These are phyloP conservation scores for Drosophila glabriapex DNA, from an alignment of 2,888 invertebrate genomes.

Conservation along the genomic window DNA sequence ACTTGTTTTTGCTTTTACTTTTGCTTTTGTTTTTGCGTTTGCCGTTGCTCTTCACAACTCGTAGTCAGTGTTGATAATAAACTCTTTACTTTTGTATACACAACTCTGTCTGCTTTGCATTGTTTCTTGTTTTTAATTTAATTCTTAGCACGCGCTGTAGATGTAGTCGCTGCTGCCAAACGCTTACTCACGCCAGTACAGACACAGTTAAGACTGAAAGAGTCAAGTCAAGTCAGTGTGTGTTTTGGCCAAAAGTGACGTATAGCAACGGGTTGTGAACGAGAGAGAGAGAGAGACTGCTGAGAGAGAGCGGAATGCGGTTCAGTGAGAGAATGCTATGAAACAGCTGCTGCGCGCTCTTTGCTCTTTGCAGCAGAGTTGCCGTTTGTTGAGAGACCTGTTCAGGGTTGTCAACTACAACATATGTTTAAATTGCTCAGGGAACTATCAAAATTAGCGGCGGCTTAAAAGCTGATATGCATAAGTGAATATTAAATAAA, in stretches of 20 bases:
- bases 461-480: background rate
- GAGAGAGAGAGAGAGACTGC: constrained; percentile 10
- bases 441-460: background rate
- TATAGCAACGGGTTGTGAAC: constrained; percentile 56
- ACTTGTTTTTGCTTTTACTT: constrained; percentile 40
- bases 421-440: background rate
- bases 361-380: constrained; percentile 39
- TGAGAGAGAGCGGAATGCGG: background rate
- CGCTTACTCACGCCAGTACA: constrained; percentile 68
- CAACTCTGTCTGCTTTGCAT: constrained; percentile 45
- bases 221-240: constrained; percentile 37
- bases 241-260: constrained; percentile 75
- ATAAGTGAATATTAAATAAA: background rate
- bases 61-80: constrained; percentile 60
- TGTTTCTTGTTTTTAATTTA: constrained; percentile 40
- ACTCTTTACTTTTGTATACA: constrained; percentile 42
- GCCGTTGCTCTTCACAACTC: constrained; percentile 35
- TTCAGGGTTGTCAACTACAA: constrained; percentile 44
- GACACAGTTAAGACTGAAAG: constrained; percentile 69
- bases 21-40: constrained; percentile 16
- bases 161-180: constrained; percentile 40
- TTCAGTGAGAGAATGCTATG: constrained; percentile 15
- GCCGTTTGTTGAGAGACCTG: constrained; percentile 20
- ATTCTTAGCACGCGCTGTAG: constrained; percentile 59
- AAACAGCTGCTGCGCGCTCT: constrained; percentile 49